phyloP scores from a whole-genome alignment of 1,140 invertebrate species.

The Dreissena rostriformis region DNA sequence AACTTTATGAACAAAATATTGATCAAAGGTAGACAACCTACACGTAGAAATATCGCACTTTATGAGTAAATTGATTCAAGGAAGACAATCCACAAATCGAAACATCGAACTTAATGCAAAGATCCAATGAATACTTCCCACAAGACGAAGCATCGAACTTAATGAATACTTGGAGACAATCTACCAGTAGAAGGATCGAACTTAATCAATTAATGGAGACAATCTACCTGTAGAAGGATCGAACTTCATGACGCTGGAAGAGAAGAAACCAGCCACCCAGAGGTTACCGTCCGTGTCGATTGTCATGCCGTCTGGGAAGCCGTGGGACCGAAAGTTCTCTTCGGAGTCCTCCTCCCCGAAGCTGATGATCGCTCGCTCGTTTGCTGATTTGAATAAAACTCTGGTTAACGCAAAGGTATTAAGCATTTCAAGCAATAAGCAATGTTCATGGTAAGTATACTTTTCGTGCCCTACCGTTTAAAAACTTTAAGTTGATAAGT shows the following conservation, averaged over 20 bases:
- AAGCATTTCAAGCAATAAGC: neutral
- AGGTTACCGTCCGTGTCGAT: slow-evolving; percentile 82
- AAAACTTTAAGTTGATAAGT: neutral
- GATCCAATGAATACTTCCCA: too few relatives aligned
- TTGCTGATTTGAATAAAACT: slow-evolving; percentile 4
- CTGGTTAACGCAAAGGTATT: neutral
- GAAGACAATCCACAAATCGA: too few relatives aligned
- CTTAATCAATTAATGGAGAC: too few relatives aligned
- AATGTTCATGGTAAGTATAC: neutral
- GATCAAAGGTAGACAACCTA: too few relatives aligned
- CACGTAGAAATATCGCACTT: too few relatives aligned
- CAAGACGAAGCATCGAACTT: too few relatives aligned
- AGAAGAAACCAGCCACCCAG: slow-evolving; percentile 69
- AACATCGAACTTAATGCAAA: too few relatives aligned
- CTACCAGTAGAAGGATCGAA: too few relatives aligned
- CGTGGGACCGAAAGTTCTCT: slow-evolving; percentile 27
- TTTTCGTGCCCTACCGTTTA: neutral
- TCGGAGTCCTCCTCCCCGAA: slow-evolving; percentile 28
- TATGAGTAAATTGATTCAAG: too few relatives aligned
- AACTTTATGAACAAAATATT: too few relatives aligned
- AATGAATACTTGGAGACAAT: too few relatives aligned
- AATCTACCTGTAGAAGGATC: slow-evolving; percentile 52
- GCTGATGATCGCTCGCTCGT: slow-evolving; percentile 31
- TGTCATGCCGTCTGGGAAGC: slow-evolving; percentile 82
- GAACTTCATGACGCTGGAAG: slow-evolving; percentile 51